phyloP scores from a whole-genome alignment of 2,888 invertebrate genomes.

The Invenusta paracnida region DNA sequence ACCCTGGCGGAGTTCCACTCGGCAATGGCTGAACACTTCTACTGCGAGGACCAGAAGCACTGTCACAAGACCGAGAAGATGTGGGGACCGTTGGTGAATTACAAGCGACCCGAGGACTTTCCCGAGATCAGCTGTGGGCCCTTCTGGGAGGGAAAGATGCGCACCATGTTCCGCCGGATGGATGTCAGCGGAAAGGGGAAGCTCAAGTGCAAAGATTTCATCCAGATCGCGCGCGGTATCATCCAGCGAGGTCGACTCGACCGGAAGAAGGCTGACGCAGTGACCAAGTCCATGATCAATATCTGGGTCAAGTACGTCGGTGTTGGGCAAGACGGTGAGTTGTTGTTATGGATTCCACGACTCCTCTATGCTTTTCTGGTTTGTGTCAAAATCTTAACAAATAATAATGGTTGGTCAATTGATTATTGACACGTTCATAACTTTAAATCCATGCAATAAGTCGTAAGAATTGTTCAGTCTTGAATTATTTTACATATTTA shows the following conservation, averaged over 20 bases:
- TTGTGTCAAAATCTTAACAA: no score
- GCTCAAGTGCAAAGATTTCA: constrained; percentile 43
- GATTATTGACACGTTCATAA: no score
- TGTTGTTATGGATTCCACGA: no score
- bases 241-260: constrained; percentile 39
- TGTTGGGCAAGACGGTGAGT: constrained; percentile 39
- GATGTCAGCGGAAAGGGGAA: constrained; percentile 38
- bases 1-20: constrained; percentile 35
- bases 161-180: constrained; percentile 43
- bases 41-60: constrained; percentile 33
- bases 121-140: constrained; percentile 36
- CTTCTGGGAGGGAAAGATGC: constrained; percentile 44
- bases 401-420: no score
- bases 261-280: constrained; percentile 35
- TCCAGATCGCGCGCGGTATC: constrained; percentile 40
- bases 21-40: constrained; percentile 39
- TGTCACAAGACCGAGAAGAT: not conserved
- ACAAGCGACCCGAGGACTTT: constrained; percentile 43
- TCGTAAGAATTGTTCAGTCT: no score
- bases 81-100: constrained; percentile 40
- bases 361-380: no score
- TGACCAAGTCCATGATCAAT: constrained; percentile 38
- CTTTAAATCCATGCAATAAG: no score
- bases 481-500: no score
- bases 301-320: constrained; percentile 44